Conservation (phyloP, 2,888 invertebrate species). For the Bombyx huttoni region DNA sequence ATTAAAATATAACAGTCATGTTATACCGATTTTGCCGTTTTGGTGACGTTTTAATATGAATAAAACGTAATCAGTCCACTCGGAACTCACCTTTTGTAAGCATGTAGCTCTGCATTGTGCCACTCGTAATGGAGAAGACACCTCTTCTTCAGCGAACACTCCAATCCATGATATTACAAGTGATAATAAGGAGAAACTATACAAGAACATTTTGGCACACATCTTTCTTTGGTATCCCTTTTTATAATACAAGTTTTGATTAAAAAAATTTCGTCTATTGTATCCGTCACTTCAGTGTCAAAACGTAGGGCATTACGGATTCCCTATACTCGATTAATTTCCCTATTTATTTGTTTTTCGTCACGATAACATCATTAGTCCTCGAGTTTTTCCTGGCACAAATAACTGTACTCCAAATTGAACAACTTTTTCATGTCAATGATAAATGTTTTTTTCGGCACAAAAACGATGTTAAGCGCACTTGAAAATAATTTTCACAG, state of each 20-base stretch:
- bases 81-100: constrained; percentile 75
- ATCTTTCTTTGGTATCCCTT: constrained; percentile 66
- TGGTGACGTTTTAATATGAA: background rate
- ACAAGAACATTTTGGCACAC: constrained; percentile 71
- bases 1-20: too few species aligned
- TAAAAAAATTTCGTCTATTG: constrained; percentile 52
- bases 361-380: constrained; percentile 33
- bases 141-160: constrained; percentile 75
- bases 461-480: constrained; percentile 39
- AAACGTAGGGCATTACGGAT: constrained; percentile 44
- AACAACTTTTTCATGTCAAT: constrained; percentile 17
- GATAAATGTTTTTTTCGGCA: constrained; percentile 30
- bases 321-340: constrained; percentile 26
- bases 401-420: constrained; percentile 20
- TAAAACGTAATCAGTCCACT: background rate
- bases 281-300: constrained; percentile 49
- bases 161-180: constrained; percentile 61
- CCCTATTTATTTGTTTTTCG: constrained; percentile 25
- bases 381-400: constrained; percentile 17
- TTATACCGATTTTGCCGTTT: background rate
- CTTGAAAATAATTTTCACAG: constrained; percentile 54
- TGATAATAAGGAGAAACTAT: constrained; percentile 63
- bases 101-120: constrained; percentile 82
- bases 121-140: constrained; percentile 79
- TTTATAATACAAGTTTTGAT: constrained; percentile 34